Evolutionary conservation across 1,140 invertebrate species (phyloP).

Genomic region (Eulimnadia texana): DNA sequence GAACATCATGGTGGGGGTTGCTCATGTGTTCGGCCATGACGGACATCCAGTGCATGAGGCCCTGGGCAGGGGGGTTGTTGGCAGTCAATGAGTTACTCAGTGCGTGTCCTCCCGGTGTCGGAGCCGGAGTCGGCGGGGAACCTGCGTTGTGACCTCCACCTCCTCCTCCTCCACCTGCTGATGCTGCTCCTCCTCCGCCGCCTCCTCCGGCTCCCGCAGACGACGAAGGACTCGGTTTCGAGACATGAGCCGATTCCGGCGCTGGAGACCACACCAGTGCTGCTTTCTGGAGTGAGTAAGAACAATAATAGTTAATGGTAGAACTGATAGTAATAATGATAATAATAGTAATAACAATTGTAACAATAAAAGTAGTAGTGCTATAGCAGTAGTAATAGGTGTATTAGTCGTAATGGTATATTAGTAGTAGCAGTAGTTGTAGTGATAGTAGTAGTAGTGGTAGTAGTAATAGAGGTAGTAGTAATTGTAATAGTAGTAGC

Average conservation of each 20-base stretch:
- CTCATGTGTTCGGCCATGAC: conserved; percentile 61
- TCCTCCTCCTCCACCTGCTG: conserved; percentile 29
- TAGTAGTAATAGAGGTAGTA: too few relatives aligned
- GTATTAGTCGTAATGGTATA: too few relatives aligned
- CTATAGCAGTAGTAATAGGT: too few relatives aligned
- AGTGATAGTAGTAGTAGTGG: too few relatives aligned
- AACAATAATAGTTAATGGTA: too few relatives aligned
- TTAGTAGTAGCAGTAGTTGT: too few relatives aligned
- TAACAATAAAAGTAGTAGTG: too few relatives aligned
- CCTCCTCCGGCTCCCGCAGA: conserved; percentile 34
- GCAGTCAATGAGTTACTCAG: neutral
- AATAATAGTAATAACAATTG: too few relatives aligned
- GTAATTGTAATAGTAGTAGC: too few relatives aligned
- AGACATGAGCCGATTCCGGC: conserved; percentile 28
- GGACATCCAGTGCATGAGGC: conserved; percentile 64
- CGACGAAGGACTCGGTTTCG: conserved; percentile 18
- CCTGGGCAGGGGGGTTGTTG: neutral
- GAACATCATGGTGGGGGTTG: conserved; percentile 37
- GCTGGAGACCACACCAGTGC: conserved; percentile 29
- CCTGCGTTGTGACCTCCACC: neutral
- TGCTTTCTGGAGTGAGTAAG: conserved; percentile 26
- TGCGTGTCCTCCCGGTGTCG: neutral
- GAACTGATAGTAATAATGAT: too few relatives aligned
- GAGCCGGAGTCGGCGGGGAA: neutral
- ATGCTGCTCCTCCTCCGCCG: neutral